Conservation (phyloP, 2,113 vertebrate genomes). For the Camelus bactrianus region DNA sequence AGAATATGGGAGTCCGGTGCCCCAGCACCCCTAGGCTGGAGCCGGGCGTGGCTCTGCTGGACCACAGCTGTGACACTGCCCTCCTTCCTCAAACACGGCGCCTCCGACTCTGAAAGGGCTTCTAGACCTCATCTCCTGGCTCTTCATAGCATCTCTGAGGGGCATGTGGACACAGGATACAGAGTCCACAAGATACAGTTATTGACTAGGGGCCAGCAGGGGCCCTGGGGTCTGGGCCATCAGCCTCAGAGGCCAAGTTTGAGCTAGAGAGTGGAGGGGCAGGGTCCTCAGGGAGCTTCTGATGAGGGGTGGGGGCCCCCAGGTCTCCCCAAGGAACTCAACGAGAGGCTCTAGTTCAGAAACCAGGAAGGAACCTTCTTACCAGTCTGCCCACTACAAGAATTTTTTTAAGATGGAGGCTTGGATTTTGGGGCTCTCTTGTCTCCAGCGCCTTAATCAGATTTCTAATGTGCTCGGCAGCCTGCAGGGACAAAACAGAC, state of each 20-base stretch:
- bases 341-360: not conserved
- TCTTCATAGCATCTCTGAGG: not conserved
- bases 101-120: not conserved
- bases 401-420: constrained; percentile 85
- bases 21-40: not conserved
- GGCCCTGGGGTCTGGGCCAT: not conserved
- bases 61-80: not conserved
- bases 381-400: constrained; percentile 86
- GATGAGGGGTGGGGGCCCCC: too few species aligned
- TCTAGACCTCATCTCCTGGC: not conserved
- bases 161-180: not conserved
- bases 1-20: not conserved
- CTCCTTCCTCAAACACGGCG: fast-evolving
- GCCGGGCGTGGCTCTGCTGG: fast-evolving
- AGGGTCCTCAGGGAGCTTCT: not conserved
- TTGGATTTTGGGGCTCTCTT: constrained; percentile 85
- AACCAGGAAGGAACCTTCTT: constrained; percentile 26
- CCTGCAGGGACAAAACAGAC: constrained; percentile 77
- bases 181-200: not conserved
- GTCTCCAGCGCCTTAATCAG: constrained; percentile 85
- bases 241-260: not conserved
- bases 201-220: not conserved
- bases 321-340: not conserved
- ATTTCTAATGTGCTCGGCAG: constrained; percentile 77
- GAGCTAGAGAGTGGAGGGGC: not conserved